Evolutionary conservation across 2,797 vertebrate species (phyloP).

Genomic region (Alfaro cultratus): DNA sequence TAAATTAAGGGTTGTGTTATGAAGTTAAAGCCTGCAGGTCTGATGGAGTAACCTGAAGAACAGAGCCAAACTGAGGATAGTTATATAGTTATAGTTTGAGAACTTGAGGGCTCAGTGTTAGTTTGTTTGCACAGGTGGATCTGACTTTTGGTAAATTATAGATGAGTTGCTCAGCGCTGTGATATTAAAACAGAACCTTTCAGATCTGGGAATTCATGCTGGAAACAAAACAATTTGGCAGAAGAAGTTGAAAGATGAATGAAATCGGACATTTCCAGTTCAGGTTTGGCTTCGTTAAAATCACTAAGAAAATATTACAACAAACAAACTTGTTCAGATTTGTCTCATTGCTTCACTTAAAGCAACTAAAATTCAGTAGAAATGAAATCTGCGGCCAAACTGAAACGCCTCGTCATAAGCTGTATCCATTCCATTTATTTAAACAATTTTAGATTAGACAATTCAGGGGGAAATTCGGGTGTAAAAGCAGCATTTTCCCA

Average conservation of each 20-base stretch:
- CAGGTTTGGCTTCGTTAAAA: neutral
- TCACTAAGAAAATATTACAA: neutral
- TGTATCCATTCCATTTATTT: neutral
- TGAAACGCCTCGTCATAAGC: neutral
- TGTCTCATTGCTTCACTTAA: neutral
- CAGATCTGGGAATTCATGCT: neutral
- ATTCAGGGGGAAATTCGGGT: no score
- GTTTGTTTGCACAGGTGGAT: slow-evolving; percentile 41
- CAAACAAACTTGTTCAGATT: neutral
- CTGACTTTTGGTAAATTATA: slow-evolving; percentile 17
- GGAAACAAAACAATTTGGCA: neutral
- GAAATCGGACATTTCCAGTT: neutral
- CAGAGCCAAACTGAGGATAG: neutral
- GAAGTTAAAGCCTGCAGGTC: neutral
- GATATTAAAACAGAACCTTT: neutral
- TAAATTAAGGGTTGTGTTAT: neutral
- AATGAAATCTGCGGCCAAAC: neutral
- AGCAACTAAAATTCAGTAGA: neutral
- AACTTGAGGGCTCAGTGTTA: slow-evolving; percentile 6
- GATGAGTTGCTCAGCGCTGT: neutral
- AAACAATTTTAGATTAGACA: neutral
- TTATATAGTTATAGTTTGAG: neutral
- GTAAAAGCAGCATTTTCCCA: no score
- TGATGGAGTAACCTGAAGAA: neutral
- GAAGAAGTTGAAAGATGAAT: neutral